Base-by-base conservation (phyloP, 2,113 vertebrate species). In the Zosterops lateralis region DNA sequence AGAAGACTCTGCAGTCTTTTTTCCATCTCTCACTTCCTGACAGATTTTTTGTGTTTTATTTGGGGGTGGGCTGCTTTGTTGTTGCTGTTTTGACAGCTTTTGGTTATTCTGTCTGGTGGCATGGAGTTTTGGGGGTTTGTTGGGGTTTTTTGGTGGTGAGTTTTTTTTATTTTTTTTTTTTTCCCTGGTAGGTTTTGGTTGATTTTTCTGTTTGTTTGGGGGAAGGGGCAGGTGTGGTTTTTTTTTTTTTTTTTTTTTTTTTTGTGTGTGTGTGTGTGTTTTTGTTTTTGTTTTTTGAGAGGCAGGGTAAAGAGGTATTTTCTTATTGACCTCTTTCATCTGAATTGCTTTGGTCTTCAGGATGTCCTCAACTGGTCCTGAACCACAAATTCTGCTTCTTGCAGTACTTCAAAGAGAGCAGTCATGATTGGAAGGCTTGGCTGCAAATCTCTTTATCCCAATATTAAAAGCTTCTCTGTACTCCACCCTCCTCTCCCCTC, bases 131-230 rank as follows among this genome's bases (percentile, higher is more conserved):
- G 7, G 10, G 50, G 5, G 2, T 5, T 31, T 67, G 3, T 16
- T 67, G 32, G 9, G 6, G 0, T 1, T 24, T 67, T 83, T n/a
- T 65, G 5, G 15, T 31, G 2, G 17, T 24, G 13, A 3, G 0
- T 8, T 54, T 61, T 66, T 47, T 34, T 34, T 34, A 34, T 34
- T 34, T 34, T 34, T 34, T 31, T 31, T 53, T 45, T 32, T 31
- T 53, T 11, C 6, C 17, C 38, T 38, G 38, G 10, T 38, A 12
- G 38, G 10, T 38, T 38, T 38, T 3, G 12, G 2, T 26, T 25
- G 7, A 10, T 34, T 22, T 42, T 61, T 7, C 28, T 18, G 20
- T 32, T 31, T 4, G 50, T 9, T 1, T 6, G 11, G 2, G 7
- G 3, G 15, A 3, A 9, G 36, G 25, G 19, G 29, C 1, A 22